phyloP scores from a whole-genome alignment of 2,797 vertebrate species.

The Jordanella pulchra region DNA sequence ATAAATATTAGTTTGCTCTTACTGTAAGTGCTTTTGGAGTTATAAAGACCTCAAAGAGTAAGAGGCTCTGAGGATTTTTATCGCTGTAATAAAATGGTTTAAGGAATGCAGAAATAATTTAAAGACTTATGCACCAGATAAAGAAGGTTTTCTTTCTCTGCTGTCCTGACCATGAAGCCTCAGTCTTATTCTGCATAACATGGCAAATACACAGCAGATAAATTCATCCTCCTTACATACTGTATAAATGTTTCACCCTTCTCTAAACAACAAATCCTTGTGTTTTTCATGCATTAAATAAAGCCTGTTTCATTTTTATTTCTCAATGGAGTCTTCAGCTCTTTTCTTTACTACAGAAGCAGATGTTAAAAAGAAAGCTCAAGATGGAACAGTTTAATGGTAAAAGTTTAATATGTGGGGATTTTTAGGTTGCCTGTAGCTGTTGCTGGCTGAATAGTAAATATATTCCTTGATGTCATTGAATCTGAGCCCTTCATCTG shows the following conservation, averaged over 20 bases:
- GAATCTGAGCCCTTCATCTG: conserved; percentile 19
- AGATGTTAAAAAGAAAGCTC: background rate
- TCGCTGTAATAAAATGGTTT: background rate
- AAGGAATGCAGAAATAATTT: conserved; percentile 1
- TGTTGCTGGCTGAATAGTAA: conserved; percentile 55
- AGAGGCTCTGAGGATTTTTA: background rate
- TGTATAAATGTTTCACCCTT: background rate
- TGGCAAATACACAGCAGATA: background rate
- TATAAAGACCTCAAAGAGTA: background rate
- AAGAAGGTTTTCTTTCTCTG: background rate
- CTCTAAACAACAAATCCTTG: background rate
- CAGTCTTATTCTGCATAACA: background rate
- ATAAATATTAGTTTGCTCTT: conserved; percentile 4
- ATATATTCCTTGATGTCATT: conserved; percentile 38
- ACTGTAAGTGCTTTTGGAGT: conserved; percentile 1
- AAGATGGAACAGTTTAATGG: background rate
- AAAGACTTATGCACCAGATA: background rate
- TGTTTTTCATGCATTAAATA: background rate
- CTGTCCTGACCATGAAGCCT: background rate
- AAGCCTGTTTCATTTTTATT: background rate
- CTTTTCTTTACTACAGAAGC: background rate
- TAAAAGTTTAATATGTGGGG: background rate
- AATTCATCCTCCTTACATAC: background rate
- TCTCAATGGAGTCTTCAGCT: background rate
- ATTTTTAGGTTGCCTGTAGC: conserved; percentile 14